Evolutionary conservation across 2,797 vertebrate genomes (phyloP), one percentile per base, ranked within the genome.

Genomic region (Aulostomus chinensis): DNA sequence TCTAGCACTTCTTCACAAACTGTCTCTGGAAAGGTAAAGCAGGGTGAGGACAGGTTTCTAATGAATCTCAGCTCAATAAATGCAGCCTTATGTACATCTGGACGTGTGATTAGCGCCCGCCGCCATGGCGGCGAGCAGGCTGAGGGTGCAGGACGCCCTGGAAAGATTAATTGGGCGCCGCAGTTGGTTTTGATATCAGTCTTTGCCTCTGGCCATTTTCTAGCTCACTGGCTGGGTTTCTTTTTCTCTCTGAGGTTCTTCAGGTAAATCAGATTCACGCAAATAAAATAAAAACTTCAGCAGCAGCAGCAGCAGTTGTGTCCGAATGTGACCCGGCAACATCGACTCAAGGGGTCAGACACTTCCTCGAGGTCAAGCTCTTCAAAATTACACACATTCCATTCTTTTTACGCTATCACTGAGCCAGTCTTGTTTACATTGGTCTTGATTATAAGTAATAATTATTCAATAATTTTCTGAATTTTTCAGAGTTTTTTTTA

Each of bases 11-110:
- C n/a, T n/a, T n/a, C n/a, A n/a, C n/a, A n/a, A n/a, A n/a, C n/a
- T n/a, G 39, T 52, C 45, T 17, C 2, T 1, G 18, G 29, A 66
- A 51, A 28, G 18, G 3, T 10, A 8, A 2, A 3, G 33, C 29
- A 12, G 7, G 12, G 25, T 1, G 0, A 57, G 46, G 12, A 40
- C 52, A 31, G 62, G 40, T 63, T 67, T 69, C 67, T 68, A 72
- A 84, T 73, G 58, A 48, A 65, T 50, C 29, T 30, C 17, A 62
- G 36, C 20, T 52, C 45, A 42, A 73, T 72, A 67, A 42, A 52
- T 54, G 32, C 21, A 21, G 48, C 42, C 25, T 41, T 29, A 58
- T 39, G 15, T 58, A 56, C 30, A 51, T 28, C 52, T 5, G 35
- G 33, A 35, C 14, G 31, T 12, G 29, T 13, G 9, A 22, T 3